Conservation (phyloP, 2,888 invertebrate species). For the Melanargia galathea region DNA sequence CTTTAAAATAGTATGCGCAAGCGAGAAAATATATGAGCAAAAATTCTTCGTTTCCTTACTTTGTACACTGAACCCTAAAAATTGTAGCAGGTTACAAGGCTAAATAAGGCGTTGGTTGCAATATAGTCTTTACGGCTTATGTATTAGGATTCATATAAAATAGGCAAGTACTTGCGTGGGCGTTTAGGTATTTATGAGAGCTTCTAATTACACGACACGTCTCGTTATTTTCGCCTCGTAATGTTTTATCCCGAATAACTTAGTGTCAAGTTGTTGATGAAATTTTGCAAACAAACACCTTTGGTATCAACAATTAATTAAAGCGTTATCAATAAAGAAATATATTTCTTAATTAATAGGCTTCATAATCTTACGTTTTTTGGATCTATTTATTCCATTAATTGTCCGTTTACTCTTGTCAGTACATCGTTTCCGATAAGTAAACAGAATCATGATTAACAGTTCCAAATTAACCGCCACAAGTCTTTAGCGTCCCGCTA, state of each 20-base stretch:
- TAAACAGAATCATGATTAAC: too few relatives aligned
- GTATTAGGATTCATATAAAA: constrained; percentile 6
- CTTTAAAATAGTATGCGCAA: too few relatives aligned
- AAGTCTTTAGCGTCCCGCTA: too few relatives aligned
- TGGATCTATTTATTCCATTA: too few relatives aligned
- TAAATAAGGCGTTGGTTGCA: constrained; percentile 11
- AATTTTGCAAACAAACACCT: constrained; percentile 15
- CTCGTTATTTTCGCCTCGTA: constrained; percentile 16
- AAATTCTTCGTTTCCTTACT: not conserved
- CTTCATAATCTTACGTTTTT: too few relatives aligned
- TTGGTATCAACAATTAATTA: not conserved
- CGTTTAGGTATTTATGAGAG: constrained; percentile 17
- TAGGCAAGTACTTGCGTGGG: constrained; percentile 5
- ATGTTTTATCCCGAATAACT: constrained; percentile 16
- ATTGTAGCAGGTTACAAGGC: constrained; percentile 11
- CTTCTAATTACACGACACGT: constrained; percentile 20
- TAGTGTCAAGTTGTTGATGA: constrained; percentile 9
- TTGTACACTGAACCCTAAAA: constrained; percentile 4
- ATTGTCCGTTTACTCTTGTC: too few relatives aligned
- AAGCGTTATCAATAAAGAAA: too few relatives aligned
- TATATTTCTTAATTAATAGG: too few relatives aligned
- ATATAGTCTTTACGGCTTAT: constrained; percentile 14
- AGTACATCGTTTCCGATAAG: too few relatives aligned
- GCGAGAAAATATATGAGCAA: not conserved
- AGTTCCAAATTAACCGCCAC: too few relatives aligned